A percentile compares a stretch with the other conserved stretches of the same genome.
Evolutionary conservation across 2,888 invertebrate species (phyloP).

Genomic region (Homarus gammarus): DNA sequence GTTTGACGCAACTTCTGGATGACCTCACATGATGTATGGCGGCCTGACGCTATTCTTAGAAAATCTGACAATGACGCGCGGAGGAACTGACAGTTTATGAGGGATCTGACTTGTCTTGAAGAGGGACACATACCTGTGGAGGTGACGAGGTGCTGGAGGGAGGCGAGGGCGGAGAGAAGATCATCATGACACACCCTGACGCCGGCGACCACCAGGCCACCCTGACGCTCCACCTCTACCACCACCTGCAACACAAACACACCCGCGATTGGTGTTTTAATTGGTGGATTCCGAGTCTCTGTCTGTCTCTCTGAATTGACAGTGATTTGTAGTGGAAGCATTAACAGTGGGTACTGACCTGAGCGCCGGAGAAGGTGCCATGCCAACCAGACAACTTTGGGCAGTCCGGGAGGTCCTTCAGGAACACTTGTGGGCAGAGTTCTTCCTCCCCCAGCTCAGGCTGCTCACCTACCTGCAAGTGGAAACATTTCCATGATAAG

Average conservation of each 20-base stretch:
- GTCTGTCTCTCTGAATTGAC: no score
- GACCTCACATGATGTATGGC: no score
- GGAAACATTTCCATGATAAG: not conserved
- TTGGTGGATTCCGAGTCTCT: no score
- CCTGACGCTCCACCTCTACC: slow-evolving; percentile 50
- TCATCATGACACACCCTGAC: slow-evolving; percentile 53
- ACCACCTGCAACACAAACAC: slow-evolving; percentile 40
- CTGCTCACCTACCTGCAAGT: slow-evolving; percentile 14
- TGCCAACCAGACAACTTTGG: slow-evolving; percentile 36
- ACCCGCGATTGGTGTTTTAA: no score
- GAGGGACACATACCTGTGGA: slow-evolving; percentile 65
- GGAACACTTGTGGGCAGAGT: not conserved
- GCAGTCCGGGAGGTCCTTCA: slow-evolving; percentile 42
- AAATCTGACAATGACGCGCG: no score
- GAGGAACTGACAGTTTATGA: no score
- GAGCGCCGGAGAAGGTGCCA: slow-evolving; percentile 51
- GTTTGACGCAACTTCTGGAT: no score
- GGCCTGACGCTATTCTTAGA: no score
- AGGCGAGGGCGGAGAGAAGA: slow-evolving; percentile 62
- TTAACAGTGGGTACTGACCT: slow-evolving; percentile 26
- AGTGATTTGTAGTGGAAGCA: no score
- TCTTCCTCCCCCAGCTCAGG: not conserved
- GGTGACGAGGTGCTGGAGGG: slow-evolving; percentile 51
- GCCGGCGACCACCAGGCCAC: slow-evolving; percentile 55
- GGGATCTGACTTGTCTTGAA: no score